Conservation (phyloP, 1,140 invertebrate species). For the Megalonaias nervosa region DNA sequence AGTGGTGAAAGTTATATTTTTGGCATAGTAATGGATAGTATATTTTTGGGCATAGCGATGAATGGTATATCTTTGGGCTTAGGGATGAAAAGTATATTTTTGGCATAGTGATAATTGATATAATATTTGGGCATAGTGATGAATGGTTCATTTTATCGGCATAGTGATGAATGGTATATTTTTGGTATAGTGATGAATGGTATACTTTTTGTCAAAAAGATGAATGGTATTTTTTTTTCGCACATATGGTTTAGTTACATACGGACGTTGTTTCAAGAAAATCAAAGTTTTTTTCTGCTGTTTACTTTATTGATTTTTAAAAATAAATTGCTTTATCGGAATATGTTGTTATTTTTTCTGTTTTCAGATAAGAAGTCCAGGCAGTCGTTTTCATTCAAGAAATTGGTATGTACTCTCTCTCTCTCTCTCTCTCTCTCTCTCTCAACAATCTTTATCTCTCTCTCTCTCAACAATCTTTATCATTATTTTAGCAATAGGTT, state of each 20-base stretch:
- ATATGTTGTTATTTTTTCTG: background rate
- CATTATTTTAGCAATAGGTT: background rate
- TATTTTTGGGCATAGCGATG: no score
- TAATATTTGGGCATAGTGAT: no score
- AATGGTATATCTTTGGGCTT: no score
- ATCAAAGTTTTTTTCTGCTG: background rate
- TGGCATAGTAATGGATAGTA: no score
- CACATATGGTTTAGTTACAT: background rate
- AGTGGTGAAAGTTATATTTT: no score
- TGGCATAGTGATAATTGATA: no score
- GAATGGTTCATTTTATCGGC: no score
- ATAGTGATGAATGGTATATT: no score
- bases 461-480: background rate
- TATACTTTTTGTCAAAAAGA: no score
- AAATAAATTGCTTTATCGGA: no score
- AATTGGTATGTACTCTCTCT: slow-evolving; percentile 66
- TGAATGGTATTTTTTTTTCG: background rate
- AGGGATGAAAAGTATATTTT: no score
- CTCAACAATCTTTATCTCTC: background rate
- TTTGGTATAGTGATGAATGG: no score
- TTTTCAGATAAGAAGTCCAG: slow-evolving; percentile 72
- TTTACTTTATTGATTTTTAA: background rate
- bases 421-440: background rate
- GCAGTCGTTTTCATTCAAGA: slow-evolving; percentile 75
- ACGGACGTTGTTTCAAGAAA: background rate